These are phyloP conservation scores for Epistrophe grossulariae DNA, from an alignment of 2,888 invertebrate genomes.

Conservation along the genomic window DNA sequence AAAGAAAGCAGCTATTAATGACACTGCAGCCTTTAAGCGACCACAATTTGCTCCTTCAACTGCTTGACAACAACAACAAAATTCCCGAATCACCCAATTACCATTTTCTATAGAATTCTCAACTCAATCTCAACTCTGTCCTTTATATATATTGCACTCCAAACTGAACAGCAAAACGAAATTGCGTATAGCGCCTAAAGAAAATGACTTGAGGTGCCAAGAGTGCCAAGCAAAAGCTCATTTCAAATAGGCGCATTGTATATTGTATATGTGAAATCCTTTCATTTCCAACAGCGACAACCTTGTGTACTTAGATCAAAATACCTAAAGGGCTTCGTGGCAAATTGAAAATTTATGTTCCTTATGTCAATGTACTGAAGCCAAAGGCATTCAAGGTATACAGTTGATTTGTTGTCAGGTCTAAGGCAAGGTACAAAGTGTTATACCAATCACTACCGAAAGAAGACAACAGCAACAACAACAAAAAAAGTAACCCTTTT, in stretches of 20 bases:
- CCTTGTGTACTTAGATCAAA: background rate
- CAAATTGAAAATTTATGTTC: slow-evolving; percentile 65
- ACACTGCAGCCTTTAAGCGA: too few species aligned
- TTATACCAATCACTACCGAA: slow-evolving; percentile 51
- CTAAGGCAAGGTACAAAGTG: slow-evolving; percentile 44
- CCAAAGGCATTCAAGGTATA: slow-evolving; percentile 30
- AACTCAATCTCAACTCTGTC: background rate
- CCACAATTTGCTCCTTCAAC: too few species aligned
- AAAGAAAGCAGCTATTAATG: too few species aligned
- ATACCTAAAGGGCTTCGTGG: slow-evolving; percentile 14
- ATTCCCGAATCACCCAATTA: slow-evolving; percentile 13
- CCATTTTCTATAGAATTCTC: background rate
- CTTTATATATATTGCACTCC: background rate
- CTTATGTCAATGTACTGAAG: slow-evolving; percentile 53
- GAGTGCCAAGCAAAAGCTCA: slow-evolving; percentile 3
- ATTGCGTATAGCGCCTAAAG: slow-evolving; percentile 7
- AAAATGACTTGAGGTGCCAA: background rate
- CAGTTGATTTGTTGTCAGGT: slow-evolving; percentile 58
- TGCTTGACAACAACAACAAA: too few species aligned
- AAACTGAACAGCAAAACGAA: slow-evolving; percentile 1
- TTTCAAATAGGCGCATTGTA: slow-evolving; percentile 5
- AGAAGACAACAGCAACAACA: slow-evolving; percentile 33
- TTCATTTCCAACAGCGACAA: slow-evolving; percentile 11
- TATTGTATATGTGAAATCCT: slow-evolving; percentile 27
- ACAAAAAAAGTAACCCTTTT: slow-evolving; percentile 47